Percentiles rank a stretch among this genome's conserved stretches.
phyloP scores from a whole-genome alignment of 2,888 invertebrate species.

The Cancer borealis region DNA sequence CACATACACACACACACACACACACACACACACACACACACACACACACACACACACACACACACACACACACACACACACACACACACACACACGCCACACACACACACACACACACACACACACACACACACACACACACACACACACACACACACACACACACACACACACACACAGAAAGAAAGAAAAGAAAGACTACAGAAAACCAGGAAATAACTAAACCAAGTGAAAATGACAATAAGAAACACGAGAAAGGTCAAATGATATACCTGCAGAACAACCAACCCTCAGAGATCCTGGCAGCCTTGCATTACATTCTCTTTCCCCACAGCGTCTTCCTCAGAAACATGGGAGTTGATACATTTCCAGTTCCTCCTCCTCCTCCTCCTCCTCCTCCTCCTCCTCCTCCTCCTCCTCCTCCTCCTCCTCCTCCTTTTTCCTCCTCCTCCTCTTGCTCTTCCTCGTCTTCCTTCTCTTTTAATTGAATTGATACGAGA shows the following conservation, averaged over 20 bases:
- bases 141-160: neutral
- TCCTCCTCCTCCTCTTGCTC: neutral
- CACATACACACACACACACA: no score
- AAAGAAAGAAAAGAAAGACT: neutral
- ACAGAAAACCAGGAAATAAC: neutral
- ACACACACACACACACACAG: slow-evolving; percentile 24
- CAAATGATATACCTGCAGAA: neutral
- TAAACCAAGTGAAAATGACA: neutral
- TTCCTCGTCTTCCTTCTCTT: neutral
- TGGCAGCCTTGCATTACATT: neutral
- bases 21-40: no score
- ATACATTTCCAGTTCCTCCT: neutral
- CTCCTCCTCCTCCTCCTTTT: neutral
- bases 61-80: no score
- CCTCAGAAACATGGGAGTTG: neutral
- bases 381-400: slow-evolving; percentile 11
- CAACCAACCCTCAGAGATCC: neutral
- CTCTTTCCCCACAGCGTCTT: neutral
- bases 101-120: no score
- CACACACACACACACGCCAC: no score
- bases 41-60: neutral
- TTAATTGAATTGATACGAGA: neutral
- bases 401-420: neutral
- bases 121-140: no score
- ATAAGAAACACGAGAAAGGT: neutral